Base-by-base conservation (phyloP, 2,797 vertebrate genomes). In the Phataginus tetradactyla region DNA sequence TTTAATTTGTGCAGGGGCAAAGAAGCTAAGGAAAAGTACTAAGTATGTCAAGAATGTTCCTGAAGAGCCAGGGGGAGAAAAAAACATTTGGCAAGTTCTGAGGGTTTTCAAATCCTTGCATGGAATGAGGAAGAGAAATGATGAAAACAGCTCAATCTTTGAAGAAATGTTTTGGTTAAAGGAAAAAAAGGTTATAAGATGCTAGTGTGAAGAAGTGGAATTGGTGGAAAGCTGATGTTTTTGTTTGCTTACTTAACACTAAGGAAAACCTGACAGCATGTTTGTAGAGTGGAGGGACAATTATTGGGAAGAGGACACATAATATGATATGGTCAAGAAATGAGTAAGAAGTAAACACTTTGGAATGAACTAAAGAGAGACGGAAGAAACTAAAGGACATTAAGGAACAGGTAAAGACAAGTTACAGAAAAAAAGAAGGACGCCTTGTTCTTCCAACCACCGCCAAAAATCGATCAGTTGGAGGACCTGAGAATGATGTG, bases 231-330 rank as follows among this genome's bases (percentile, higher is more conserved):
- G 7, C 55, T 83, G 29, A 8, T 61, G 14, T 20, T 74, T 74
- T 89, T 90, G 7, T 29, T 80, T 93, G 42, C 13, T 86, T 95
- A 37, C 53, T 94, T 86, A 75, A 88, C 13, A 34, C 57, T 63
- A 55, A 83, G 68, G 21, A 51, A 93, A 61, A 80, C 37, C 34
- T 39, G 34, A 55, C 2, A 85, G 10, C 10, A 20, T 39, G 23
- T 77, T 86, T 80, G 14, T 72, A 37, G 1, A 49, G 11, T 45
- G 17, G 27, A 88, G 7, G 13, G n/a, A n/a, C 4, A n/a, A 83
- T 42, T 81, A 32, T 18, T 91, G 29, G 18, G 94, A 49, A 80
- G 45, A 59, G 32, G 39, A 95, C 29, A 80, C 5, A 59, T 25
- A 49, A 37, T 6, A 32, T 18, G 37, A 27, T 37, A 25, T 32